Base-by-base conservation (phyloP, 2,113 vertebrate species). In the Apaloderma vittatum region DNA sequence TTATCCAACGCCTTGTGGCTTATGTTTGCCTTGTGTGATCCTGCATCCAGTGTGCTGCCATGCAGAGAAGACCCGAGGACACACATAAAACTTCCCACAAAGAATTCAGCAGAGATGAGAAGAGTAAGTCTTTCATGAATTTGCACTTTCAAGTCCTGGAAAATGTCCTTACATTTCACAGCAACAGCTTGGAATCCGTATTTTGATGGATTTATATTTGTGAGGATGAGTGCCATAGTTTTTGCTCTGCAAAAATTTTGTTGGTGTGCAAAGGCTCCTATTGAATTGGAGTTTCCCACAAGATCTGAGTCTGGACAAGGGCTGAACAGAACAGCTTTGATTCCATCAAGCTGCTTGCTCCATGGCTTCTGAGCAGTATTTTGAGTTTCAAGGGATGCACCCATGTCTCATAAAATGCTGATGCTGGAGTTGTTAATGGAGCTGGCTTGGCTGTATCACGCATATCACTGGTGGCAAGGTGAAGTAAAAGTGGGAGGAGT, bases 401-500 rank as follows among this genome's bases (percentile, higher is more conserved):
- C 36, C 21, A 11, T 15, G 3, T 68, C 54, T 79, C 32, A 34
- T 36, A 29, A 29, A 66, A 7, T 46, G 18, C 23, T 62, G 63
- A 24, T 86, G 6, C 24, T 85, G 66, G 10, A 27, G 7, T 21
- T 70, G 27, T 34, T 49, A 36, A 9, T 12, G n/a, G 27, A 74
- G 37, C 37, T 54, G 57, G 4, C 21, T 61, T 74, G 61, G 15
- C 27, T 81, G 3, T 36, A 22, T 10, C 1, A 2, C 3, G 1
- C 34, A 37, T 63, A 48, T 18, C 12, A 15, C 65, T 58, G 19
- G 0, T 3, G 29, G 15, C 3, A 21, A 34, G 24, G 8, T 43
- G 37, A 75, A 59, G 18, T 19, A 70, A 37, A 0, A 0, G 4
- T 0, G 20, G 24, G 66, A 61, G n/a, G 21, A 91, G 12, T 9